Base-by-base conservation (phyloP, 2,888 invertebrate genomes). In the Sinotaia quadrata region DNA sequence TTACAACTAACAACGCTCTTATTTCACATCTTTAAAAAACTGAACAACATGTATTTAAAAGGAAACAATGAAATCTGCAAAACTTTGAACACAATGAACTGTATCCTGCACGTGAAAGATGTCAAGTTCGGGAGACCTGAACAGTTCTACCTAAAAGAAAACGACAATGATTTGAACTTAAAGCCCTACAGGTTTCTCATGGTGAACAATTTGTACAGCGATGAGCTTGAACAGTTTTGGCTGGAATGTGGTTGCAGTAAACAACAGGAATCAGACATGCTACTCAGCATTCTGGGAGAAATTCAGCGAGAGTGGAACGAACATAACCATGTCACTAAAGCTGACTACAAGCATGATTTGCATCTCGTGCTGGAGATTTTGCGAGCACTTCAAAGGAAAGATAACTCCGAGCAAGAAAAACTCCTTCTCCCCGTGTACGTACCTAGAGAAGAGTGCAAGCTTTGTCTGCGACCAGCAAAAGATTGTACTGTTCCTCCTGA, bases 391-490 rank as follows among this genome's bases (percentile, higher is more conserved):
- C 57, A 37, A 37, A 36, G 27, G 10, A 37, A 21, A 34, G 34
- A 34, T 0, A n/a, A 18, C 10, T 27, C 37, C 15, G 33, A n/a
- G n/a, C 33, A 29, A n/a, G 58, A 51, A 24, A 58, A 5, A 8
- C 24, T 68, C 1, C 49, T 73, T 15, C 52, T 71, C n/a, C 71
- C 71, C 31, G 34, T 68, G 24, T 44, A 51, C n/a, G 31, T 51
- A 27, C 63, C 58, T 18, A 51, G 73, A 5, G 49, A 61, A 31
- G 41, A 34, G 31, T 24, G 31, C 18, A 33, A 56, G 15, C 62
- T 78, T 18, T 34, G 57, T 18, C 44, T 69, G 29, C 56, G 51
- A 24, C 63, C 37, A 29, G 69, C 69, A 2, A 36, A 8, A 5
- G 63, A 69, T 5, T 69, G 69, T 34, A 69, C 69, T 1, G 58